These are phyloP conservation scores for Mohoua ochrocephala DNA, from an alignment of 2,113 vertebrate species.

Conservation along the genomic window DNA sequence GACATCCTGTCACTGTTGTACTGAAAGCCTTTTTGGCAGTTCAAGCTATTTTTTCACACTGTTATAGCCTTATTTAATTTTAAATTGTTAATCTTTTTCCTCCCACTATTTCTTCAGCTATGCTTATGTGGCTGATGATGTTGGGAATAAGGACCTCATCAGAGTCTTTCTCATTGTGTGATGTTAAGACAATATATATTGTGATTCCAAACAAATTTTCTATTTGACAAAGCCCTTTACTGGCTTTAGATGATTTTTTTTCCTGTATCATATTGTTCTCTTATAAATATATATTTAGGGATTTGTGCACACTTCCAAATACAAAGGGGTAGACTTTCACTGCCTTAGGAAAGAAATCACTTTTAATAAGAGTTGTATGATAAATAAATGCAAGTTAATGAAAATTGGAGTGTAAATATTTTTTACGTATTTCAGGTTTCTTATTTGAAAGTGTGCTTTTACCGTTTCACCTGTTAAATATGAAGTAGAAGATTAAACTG, in stretches of 20 bases:
- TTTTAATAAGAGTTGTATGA: conserved; percentile 72
- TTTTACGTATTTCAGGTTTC: conserved; percentile 70
- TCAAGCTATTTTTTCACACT: conserved; percentile 62
- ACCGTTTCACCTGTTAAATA: conserved; percentile 64
- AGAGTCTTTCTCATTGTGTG: conserved; percentile 63
- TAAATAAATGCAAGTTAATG: conserved; percentile 69
- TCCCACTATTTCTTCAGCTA: conserved; percentile 65
- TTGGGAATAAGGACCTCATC: conserved; percentile 68
- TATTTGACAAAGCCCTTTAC: conserved; percentile 61
- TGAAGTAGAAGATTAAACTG: conserved; percentile 59
- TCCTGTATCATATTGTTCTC: conserved; percentile 67
- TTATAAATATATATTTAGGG: conserved; percentile 68
- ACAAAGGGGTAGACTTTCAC: conserved; percentile 66
- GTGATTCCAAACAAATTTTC: conserved; percentile 69
- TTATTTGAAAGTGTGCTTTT: conserved; percentile 72
- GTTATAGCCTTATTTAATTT: conserved; percentile 75
- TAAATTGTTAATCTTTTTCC: conserved; percentile 72
- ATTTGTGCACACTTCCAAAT: conserved; percentile 68
- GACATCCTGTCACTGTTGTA: not conserved
- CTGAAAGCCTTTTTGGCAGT: conserved; percentile 36
- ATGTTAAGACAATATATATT: conserved; percentile 65
- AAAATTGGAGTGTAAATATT: conserved; percentile 71
- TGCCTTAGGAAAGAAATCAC: conserved; percentile 69
- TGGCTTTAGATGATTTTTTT: conserved; percentile 68
- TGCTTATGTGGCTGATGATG: conserved; percentile 56